Evolutionary conservation across 2,888 invertebrate species (phyloP).

Genomic region (Xestia ashworthii): DNA sequence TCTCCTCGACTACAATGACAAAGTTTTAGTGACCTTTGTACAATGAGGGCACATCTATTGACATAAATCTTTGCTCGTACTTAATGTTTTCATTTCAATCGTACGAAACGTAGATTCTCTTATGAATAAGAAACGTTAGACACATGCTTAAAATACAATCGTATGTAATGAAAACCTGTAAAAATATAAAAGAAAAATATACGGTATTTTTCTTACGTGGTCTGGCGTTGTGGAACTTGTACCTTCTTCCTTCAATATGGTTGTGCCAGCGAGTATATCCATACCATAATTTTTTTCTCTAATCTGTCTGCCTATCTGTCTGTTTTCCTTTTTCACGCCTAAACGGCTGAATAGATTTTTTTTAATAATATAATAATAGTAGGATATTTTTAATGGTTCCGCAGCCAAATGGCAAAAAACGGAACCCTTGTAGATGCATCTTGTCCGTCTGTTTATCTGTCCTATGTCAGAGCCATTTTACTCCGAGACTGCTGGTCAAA

Average conservation of each 20-base stretch:
- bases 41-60: neutral
- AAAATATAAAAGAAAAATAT: neutral
- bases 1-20: neutral
- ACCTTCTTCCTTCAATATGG: neutral
- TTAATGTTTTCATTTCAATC: conserved; percentile 18
- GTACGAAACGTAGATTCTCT: neutral
- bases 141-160: conserved; percentile 19
- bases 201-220: neutral
- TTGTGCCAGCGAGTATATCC: neutral
- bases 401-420: neutral
- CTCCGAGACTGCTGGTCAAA: neutral
- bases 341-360: too few relatives aligned
- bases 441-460: too few relatives aligned
- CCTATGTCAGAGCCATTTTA: too few relatives aligned
- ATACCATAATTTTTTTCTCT: neutral
- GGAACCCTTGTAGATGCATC: neutral
- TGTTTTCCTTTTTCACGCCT: neutral
- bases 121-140: neutral
- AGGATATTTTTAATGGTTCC: neutral
- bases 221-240: neutral
- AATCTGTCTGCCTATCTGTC: neutral
- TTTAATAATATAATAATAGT: too few relatives aligned
- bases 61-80: neutral
- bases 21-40: neutral
- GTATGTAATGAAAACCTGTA: conserved; percentile 3